These are phyloP conservation scores for Neria commutata DNA, from an alignment of 2,888 invertebrate species.

Conservation along the genomic window DNA sequence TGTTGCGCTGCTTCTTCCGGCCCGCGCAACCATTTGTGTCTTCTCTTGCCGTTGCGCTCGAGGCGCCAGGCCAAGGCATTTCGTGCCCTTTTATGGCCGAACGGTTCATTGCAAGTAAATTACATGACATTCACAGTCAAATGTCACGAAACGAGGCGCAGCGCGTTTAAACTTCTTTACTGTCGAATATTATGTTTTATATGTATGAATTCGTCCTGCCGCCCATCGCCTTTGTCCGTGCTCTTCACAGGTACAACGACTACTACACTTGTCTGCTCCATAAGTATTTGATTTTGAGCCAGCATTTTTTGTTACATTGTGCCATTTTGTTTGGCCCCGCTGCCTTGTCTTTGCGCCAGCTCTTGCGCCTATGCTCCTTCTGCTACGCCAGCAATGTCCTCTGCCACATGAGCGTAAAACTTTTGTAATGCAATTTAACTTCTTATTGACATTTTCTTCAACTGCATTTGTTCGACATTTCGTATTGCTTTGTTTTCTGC, in stretches of 20 bases:
- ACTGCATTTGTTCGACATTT: not conserved
- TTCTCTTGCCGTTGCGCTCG: too few relatives aligned
- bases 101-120: constrained; percentile 36
- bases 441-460: not conserved
- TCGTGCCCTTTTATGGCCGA: constrained; percentile 18
- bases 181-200: constrained; percentile 24
- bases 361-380: too few relatives aligned
- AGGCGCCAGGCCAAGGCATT: too few relatives aligned
- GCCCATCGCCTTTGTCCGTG: not conserved
- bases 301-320: constrained; percentile 16
- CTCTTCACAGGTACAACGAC: not conserved
- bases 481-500: not conserved
- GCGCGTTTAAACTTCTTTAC: constrained; percentile 34
- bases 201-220: too few relatives aligned
- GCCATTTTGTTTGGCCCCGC: constrained; percentile 5
- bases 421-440: constrained; percentile 18
- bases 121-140: constrained; percentile 34
- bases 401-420: constrained; percentile 10
- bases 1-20: not conserved
- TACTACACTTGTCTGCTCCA: not conserved
- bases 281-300: constrained; percentile 16
- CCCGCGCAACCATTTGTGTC: too few relatives aligned
- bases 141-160: constrained; percentile 32
- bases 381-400: not conserved
- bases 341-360: too few relatives aligned